These are phyloP conservation scores for Nudaria mundana DNA, from an alignment of 2,888 invertebrate species.

Conservation along the genomic window DNA sequence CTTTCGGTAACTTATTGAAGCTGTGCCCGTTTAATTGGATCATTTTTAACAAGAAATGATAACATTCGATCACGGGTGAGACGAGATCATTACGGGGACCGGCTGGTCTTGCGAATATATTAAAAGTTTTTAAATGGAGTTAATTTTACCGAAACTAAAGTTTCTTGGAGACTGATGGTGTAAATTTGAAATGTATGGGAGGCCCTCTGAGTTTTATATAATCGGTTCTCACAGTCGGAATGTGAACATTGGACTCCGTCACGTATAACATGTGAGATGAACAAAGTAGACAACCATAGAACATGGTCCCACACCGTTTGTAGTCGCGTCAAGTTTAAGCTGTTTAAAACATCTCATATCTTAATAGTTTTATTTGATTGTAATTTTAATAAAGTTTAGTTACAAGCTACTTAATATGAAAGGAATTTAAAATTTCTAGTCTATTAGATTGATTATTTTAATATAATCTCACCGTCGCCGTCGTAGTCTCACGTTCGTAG, in stretches of 20 bases:
- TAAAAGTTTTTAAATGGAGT: conserved; percentile 19
- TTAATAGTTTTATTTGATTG: conserved; percentile 8
- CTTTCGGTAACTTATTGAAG: conserved; percentile 76
- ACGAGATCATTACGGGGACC: conserved; percentile 50
- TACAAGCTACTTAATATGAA: background rate
- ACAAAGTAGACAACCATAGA: conserved; percentile 52
- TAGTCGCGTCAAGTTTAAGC: conserved; percentile 29
- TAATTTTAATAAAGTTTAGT: background rate
- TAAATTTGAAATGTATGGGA: conserved; percentile 18
- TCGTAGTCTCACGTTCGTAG: no score
- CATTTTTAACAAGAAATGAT: conserved; percentile 77
- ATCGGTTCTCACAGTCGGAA: conserved; percentile 40
- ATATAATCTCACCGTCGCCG: no score
- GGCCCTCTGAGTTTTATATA: conserved; percentile 25
- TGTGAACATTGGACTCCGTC: conserved; percentile 36
- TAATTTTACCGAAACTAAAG: conserved; percentile 9
- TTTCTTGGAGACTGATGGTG: conserved; percentile 14
- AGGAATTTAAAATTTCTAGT: no score
- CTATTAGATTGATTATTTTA: no score
- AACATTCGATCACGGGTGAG: conserved; percentile 60
- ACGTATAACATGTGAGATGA: conserved; percentile 34
- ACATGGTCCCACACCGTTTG: conserved; percentile 33
- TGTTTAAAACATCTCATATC: conserved; percentile 15
- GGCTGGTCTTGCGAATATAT: conserved; percentile 50
- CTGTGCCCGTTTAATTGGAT: conserved; percentile 71